Evolutionary conservation across 2,113 vertebrate genomes (phyloP).

Genomic region (Diadophis punctatus): DNA sequence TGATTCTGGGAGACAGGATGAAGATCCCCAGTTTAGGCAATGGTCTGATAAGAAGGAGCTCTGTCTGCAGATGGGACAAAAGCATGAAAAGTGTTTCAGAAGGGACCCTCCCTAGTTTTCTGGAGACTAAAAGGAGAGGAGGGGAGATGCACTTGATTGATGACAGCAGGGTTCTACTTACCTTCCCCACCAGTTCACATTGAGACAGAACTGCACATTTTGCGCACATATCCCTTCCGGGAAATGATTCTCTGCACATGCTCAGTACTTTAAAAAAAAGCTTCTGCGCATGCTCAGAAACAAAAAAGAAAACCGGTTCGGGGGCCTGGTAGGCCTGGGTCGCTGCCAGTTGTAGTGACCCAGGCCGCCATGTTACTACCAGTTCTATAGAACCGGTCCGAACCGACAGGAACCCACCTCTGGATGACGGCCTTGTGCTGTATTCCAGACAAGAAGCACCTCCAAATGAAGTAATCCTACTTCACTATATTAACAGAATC

Average conservation of each 20-base stretch:
- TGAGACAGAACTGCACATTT: too few species aligned
- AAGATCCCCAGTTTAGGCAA: background rate
- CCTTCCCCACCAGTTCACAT: too few species aligned
- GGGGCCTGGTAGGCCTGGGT: too few species aligned
- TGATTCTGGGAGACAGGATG: background rate
- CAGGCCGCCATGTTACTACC: too few species aligned
- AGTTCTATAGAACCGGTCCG: too few species aligned
- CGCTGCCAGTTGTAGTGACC: too few species aligned
- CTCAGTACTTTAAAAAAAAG: too few species aligned
- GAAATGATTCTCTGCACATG: too few species aligned
- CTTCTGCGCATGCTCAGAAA: too few species aligned
- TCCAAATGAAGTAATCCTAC: background rate
- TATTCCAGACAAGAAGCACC: background rate
- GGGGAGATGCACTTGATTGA: background rate
- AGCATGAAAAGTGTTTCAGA: background rate
- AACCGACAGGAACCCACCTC: too few species aligned
- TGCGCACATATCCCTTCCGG: too few species aligned
- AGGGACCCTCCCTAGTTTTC: background rate
- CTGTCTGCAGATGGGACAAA: background rate
- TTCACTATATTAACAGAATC: background rate
- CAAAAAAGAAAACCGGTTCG: too few species aligned
- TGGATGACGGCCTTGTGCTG: background rate
- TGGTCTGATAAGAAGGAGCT: background rate
- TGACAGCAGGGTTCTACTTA: background rate
- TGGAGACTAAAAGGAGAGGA: background rate